A percentile compares a stretch with the other conserved stretches of the same genome.
phyloP scores from a whole-genome alignment of 2,888 invertebrate genomes.

The Liposcelis brunnea region DNA sequence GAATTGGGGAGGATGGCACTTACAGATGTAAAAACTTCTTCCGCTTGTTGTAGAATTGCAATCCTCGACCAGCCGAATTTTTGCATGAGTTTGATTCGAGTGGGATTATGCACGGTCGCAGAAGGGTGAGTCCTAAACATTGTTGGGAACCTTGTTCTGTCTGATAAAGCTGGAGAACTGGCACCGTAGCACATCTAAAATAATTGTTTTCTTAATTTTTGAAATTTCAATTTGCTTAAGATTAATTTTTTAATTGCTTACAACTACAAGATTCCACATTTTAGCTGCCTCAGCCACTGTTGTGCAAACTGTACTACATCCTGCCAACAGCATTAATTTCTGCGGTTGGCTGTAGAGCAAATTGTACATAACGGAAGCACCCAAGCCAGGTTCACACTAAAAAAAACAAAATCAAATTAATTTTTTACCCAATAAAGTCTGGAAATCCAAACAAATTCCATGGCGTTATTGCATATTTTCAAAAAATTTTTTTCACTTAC shows the following conservation, averaged over 20 bases:
- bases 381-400: constrained; percentile 96
- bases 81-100: constrained; percentile 88
- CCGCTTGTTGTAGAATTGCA: constrained; percentile 94
- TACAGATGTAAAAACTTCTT: constrained; percentile 92
- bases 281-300: constrained; percentile 98
- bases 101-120: constrained; percentile 97
- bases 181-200: constrained; percentile 93
- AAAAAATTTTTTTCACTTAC: constrained; percentile 36
- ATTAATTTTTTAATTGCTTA: constrained; percentile 32
- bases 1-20: constrained; percentile 23
- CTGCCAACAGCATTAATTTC: constrained; percentile 84
- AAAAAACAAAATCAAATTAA: constrained; percentile 23
- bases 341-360: constrained; percentile 88
- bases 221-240: constrained; percentile 10
- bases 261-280: constrained; percentile 99
- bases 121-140: constrained; percentile 98
- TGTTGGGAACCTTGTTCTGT: constrained; percentile 91
- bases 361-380: constrained; percentile 97
- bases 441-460: background rate
- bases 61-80: constrained; percentile 96
- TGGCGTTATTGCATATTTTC: constrained; percentile 4
- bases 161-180: constrained; percentile 93
- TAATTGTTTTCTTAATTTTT: constrained; percentile 13
- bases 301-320: constrained; percentile 97
- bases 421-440: constrained; percentile 18